phyloP scores from a whole-genome alignment of 2,797 vertebrate species.

The Karalla daura region DNA sequence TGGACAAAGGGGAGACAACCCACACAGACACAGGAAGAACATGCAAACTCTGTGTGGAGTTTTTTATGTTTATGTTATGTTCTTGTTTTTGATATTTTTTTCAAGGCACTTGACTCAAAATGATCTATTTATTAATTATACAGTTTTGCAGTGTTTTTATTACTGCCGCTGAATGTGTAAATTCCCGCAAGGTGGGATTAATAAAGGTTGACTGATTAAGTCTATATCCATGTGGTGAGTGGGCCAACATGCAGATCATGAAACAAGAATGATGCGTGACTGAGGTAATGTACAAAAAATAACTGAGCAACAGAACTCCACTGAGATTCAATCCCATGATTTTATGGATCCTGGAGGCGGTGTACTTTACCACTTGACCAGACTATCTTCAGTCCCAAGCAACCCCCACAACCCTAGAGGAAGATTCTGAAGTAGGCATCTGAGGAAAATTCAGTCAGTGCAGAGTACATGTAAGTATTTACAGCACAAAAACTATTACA shows the following conservation, averaged over 20 bases:
- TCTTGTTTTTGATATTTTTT: no score
- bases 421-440: neutral
- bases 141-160: no score
- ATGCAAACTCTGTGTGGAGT: no score
- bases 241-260: neutral
- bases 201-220: neutral
- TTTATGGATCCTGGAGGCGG: neutral
- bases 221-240: neutral
- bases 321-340: conserved; percentile 4
- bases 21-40: no score
- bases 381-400: conserved; percentile 5
- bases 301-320: neutral
- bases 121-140: no score
- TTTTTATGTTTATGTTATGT: no score
- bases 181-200: no score
- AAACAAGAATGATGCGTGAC: neutral
- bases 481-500: no score
- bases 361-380: neutral
- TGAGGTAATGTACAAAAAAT: neutral
- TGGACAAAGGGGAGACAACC: no score
- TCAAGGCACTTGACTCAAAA: no score
- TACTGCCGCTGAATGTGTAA: no score
- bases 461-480: neutral
- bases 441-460: neutral
- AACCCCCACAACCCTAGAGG: neutral